phyloP scores from a whole-genome alignment of 2,797 vertebrate genomes.

The Clarias platycephalus region DNA sequence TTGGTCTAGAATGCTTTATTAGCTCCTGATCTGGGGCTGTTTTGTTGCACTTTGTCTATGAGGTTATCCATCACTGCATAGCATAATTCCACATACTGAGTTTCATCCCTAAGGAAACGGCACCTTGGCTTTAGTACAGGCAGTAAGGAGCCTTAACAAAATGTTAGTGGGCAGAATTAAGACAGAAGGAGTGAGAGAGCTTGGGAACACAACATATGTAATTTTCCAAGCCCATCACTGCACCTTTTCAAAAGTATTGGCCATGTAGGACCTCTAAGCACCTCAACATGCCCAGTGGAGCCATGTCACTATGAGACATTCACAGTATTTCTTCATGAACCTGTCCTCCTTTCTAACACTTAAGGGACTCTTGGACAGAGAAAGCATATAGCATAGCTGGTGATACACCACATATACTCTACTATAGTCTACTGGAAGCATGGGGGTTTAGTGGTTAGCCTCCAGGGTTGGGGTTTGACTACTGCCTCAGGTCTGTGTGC shows the following conservation, averaged over 20 bases:
- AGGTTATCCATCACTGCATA: constrained; percentile 1
- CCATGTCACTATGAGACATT: not conserved
- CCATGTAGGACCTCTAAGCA: not conserved
- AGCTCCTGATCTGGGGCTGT: not conserved
- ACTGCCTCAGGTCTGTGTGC: too few species aligned
- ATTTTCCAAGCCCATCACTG: not conserved
- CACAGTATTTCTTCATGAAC: not conserved
- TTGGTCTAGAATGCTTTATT: constrained; percentile 20
- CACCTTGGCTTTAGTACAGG: constrained; percentile 44
- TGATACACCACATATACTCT: not conserved
- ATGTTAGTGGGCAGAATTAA: constrained; percentile 16
- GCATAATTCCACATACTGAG: not conserved
- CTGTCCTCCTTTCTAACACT: not conserved
- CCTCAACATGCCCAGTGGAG: not conserved
- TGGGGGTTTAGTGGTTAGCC: too few species aligned
- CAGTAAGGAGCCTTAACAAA: constrained; percentile 39
- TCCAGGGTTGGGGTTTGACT: too few species aligned
- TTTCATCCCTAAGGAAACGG: constrained; percentile 25
- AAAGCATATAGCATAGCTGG: not conserved
- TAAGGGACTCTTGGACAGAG: not conserved
- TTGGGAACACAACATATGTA: not conserved
- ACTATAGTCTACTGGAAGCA: not conserved
- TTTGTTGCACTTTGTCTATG: constrained; percentile 35
- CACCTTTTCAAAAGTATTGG: not conserved
- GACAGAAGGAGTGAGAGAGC: not conserved